These are phyloP conservation scores for Popillia japonica DNA, from an alignment of 1,140 invertebrate species.

Conservation along the genomic window DNA sequence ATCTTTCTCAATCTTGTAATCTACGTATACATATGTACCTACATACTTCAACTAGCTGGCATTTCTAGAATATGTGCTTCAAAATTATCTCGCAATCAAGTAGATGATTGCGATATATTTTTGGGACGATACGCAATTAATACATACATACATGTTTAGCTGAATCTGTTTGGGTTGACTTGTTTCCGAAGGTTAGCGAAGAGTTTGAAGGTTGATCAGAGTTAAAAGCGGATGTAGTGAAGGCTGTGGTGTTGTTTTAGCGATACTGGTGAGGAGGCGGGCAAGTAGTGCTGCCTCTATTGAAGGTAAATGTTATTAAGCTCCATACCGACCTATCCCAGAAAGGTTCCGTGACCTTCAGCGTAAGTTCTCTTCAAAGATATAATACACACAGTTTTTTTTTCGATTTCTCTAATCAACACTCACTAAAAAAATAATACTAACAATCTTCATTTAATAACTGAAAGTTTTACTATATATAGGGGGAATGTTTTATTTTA, in stretches of 20 bases:
- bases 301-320: slow-evolving; percentile 56
- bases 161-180: not conserved
- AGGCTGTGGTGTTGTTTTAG: slow-evolving; percentile 59
- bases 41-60: not conserved
- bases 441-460: too few species aligned
- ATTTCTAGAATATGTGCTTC: not conserved
- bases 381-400: not conserved
- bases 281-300: slow-evolving; percentile 57
- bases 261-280: slow-evolving; percentile 58
- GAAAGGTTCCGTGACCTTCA: slow-evolving; percentile 42
- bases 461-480: too few species aligned
- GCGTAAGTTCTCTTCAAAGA: slow-evolving; percentile 29
- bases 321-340: slow-evolving; percentile 43
- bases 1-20: not conserved
- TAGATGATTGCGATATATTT: too few species aligned
- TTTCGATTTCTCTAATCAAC: too few species aligned
- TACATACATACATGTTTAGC: not conserved
- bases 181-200: slow-evolving; percentile 28
- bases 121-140: too few species aligned
- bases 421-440: too few species aligned
- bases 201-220: slow-evolving; percentile 21
- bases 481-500: too few species aligned
- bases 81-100: not conserved
- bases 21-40: too few species aligned
- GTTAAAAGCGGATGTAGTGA: slow-evolving; percentile 45